These are phyloP conservation scores for Drosophila lacertosa DNA, from an alignment of 1,140 invertebrate species.

Conservation along the genomic window DNA sequence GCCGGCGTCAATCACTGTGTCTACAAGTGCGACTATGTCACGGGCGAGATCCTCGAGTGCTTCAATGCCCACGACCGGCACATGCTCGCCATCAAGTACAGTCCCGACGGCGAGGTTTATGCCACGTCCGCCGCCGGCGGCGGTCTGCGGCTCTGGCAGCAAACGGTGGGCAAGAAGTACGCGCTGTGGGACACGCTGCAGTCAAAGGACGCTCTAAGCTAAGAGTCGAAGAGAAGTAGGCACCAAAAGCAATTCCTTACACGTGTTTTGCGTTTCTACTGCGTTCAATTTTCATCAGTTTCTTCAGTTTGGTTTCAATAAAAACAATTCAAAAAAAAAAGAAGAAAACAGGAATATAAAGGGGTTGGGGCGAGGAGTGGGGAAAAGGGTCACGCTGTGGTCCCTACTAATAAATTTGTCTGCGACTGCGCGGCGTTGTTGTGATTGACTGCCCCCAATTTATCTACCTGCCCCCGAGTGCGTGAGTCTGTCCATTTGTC, in stretches of 20 bases:
- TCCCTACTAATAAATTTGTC: constrained; percentile 70
- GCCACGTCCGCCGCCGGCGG: constrained; percentile 97
- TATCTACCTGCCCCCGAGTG: constrained; percentile 56
- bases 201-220: background rate
- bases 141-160: constrained; percentile 96
- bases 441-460: constrained; percentile 73
- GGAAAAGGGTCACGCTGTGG: constrained; percentile 57
- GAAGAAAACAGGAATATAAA: background rate
- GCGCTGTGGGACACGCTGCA: constrained; percentile 92
- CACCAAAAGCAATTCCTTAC: constrained; percentile 10
- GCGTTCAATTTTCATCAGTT: constrained; percentile 14
- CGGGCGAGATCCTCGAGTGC: constrained; percentile 89
- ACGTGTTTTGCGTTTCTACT: constrained; percentile 25
- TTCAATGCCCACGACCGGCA: constrained; percentile 98
- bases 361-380: too few species aligned
- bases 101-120: constrained; percentile 96
- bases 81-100: constrained; percentile 96
- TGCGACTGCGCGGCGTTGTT: constrained; percentile 30
- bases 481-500: constrained; percentile 1
- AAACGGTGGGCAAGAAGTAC: constrained; percentile 95
- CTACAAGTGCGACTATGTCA: constrained; percentile 97
- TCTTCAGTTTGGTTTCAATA: constrained; percentile 17
- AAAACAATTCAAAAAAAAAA: constrained; percentile 25
- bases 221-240: background rate
- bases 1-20: constrained; percentile 97